These are phyloP conservation scores for Pachydiplax longipennis DNA, from an alignment of 2,888 invertebrate species.

Conservation along the genomic window DNA sequence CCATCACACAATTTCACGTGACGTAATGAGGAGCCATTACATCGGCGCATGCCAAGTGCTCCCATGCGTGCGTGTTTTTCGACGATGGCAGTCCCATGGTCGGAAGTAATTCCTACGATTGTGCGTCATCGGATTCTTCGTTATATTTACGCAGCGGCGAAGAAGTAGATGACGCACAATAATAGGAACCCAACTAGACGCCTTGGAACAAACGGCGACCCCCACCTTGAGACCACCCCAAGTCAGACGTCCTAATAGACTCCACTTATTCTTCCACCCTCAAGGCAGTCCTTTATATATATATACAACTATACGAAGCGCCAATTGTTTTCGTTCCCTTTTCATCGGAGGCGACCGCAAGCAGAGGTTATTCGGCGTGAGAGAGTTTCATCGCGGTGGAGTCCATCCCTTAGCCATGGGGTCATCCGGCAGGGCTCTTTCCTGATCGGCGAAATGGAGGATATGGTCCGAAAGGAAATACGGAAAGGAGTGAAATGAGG, in stretches of 20 bases:
- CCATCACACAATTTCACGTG: too few species aligned
- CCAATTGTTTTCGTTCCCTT: not conserved
- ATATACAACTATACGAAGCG: not conserved
- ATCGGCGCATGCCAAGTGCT: too few species aligned
- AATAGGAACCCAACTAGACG: not conserved
- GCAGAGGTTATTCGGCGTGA: not conserved
- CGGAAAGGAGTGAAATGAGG: not conserved
- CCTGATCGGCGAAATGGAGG: not conserved
- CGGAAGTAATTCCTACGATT: too few species aligned
- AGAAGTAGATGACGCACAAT: not conserved
- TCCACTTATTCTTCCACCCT: not conserved
- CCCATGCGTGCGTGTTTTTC: too few species aligned
- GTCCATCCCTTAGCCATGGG: not conserved
- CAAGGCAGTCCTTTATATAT: not conserved
- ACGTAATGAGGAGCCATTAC: too few species aligned
- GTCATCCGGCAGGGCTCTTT: not conserved
- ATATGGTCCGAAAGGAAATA: not conserved
- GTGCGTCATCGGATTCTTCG: not conserved
- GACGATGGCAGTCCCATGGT: too few species aligned
- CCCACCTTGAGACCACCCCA: too few species aligned
- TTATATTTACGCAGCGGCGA: not conserved
- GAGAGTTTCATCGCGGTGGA: not conserved
- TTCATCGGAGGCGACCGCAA: not conserved
- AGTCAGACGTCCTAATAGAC: too few species aligned
- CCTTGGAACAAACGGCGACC: too few species aligned